A percentile compares a stretch with the other conserved stretches of the same genome.
phyloP scores from a whole-genome alignment of 2,888 invertebrate species.

The Halocaridina rubra region DNA sequence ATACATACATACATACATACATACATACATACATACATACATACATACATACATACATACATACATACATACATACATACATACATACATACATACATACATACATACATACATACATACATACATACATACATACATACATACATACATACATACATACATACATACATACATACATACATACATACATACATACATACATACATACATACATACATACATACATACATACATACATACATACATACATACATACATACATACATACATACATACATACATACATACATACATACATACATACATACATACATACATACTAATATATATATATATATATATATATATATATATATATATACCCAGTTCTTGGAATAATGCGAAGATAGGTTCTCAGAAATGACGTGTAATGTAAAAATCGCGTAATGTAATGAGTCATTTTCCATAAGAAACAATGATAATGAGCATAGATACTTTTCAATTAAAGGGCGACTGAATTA shows the following conservation, averaged over 20 bases:
- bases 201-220: not conserved
- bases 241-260: not conserved
- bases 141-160: not conserved
- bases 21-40: not conserved
- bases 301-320: not conserved
- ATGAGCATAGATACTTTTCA: too few species aligned
- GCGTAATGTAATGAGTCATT: too few species aligned
- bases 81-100: not conserved
- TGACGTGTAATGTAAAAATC: too few species aligned
- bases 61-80: not conserved
- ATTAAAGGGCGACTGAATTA: too few species aligned
- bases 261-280: not conserved
- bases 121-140: not conserved
- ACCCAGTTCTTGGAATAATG: too few species aligned
- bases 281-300: not conserved
- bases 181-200: not conserved
- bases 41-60: not conserved
- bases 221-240: not conserved
- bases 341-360: not conserved
- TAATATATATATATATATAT: not conserved
- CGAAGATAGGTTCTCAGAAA: too few species aligned
- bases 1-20: not conserved
- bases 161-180: not conserved
- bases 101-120: not conserved
- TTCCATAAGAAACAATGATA: too few species aligned